Percentiles rank a stretch among this genome's conserved stretches.
Evolutionary conservation across 2,797 vertebrate species (phyloP).

Genomic region (Aulostomus chinensis): DNA sequence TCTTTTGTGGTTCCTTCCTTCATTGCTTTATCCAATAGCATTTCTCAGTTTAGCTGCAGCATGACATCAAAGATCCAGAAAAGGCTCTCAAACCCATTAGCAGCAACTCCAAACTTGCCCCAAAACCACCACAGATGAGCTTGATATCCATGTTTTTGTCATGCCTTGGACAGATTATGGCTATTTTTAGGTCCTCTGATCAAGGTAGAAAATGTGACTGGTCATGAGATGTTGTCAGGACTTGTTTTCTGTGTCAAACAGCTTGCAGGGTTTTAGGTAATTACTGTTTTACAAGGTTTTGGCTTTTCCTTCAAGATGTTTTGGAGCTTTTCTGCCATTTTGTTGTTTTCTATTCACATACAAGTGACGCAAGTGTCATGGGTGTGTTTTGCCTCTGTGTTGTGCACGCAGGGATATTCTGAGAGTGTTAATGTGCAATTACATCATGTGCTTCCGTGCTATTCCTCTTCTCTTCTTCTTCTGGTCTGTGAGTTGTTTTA

Average conservation of each 20-base stretch:
- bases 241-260: constrained; percentile 63
- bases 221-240: constrained; percentile 53
- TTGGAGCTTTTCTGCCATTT: constrained; percentile 24
- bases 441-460: constrained; percentile 8
- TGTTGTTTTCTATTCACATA: constrained; percentile 38
- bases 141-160: constrained; percentile 71
- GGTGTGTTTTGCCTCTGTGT: constrained; percentile 29
- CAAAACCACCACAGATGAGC: constrained; percentile 65
- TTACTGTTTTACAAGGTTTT: constrained; percentile 64
- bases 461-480: constrained; percentile 3
- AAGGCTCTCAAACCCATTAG: constrained; percentile 28
- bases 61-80: too few relatives aligned
- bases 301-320: constrained; percentile 40
- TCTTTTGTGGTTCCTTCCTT: too few relatives aligned
- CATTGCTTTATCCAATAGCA: constrained; percentile 58
- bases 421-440: constrained; percentile 50
- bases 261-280: constrained; percentile 52
- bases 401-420: constrained; percentile 42
- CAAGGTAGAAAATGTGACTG: constrained; percentile 67
- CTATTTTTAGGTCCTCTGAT: constrained; percentile 60
- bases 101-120: too few relatives aligned
- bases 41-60: constrained; percentile 54
- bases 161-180: constrained; percentile 54
- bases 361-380: constrained; percentile 18
- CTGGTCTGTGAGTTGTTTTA: too few relatives aligned